These are phyloP conservation scores for Dryobates pubescens DNA, from an alignment of 2,797 vertebrate species.

Conservation along the genomic window DNA sequence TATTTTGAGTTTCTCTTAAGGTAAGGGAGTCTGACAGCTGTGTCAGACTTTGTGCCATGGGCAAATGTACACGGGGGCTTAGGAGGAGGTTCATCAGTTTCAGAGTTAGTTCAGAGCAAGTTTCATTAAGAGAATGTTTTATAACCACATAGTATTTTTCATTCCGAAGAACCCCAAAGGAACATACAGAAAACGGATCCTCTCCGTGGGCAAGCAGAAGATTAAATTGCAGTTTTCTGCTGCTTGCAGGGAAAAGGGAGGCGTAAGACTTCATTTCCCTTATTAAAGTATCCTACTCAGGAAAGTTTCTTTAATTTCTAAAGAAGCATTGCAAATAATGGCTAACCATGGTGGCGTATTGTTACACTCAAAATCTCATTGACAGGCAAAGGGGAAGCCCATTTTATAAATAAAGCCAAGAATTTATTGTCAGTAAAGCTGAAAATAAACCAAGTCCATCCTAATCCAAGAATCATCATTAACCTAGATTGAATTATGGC, in stretches of 20 bases:
- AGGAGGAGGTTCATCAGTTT: neutral
- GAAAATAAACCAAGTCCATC: neutral
- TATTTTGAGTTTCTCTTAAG: neutral
- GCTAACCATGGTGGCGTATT: neutral
- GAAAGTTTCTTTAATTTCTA: neutral
- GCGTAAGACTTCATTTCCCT: neutral
- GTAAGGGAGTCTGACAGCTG: neutral
- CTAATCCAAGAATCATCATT: neutral
- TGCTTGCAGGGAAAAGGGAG: neutral
- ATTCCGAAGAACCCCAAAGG: slow-evolving; percentile 40
- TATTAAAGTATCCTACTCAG: neutral
- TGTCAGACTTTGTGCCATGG: neutral
- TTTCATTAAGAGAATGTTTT: slow-evolving; percentile 43
- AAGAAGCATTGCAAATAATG: neutral
- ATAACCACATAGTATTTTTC: slow-evolving; percentile 4
- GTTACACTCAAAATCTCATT: neutral
- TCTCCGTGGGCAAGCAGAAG: neutral
- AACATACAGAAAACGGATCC: slow-evolving; percentile 5
- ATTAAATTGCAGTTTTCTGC: slow-evolving; percentile 41
- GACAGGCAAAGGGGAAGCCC: neutral
- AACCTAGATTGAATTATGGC: neutral
- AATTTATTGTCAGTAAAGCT: neutral
- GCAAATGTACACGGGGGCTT: neutral
- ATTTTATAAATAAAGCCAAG: neutral
- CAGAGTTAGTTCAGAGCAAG: neutral